Percentiles rank a stretch among this genome's conserved stretches.
Evolutionary conservation across 2,888 invertebrate genomes (phyloP).

Genomic region (Drosophila mercatorum): DNA sequence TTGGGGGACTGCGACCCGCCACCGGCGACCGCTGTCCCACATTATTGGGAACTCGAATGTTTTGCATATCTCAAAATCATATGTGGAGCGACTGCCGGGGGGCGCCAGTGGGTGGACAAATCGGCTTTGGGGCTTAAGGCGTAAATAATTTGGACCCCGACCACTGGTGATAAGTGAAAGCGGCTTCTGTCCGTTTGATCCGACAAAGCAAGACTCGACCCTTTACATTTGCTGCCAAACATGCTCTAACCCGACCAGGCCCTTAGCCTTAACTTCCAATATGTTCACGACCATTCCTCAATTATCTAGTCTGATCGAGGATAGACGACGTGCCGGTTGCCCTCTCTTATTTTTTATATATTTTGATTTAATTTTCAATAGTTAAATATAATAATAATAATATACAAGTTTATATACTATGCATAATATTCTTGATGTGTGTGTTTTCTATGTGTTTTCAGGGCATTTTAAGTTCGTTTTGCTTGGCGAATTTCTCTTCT

Average conservation of each 20-base stretch:
- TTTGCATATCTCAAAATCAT: conserved; percentile 46
- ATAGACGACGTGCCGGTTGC: no score
- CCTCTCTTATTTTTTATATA: background rate
- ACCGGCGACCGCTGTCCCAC: conserved; percentile 26
- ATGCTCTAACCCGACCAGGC: conserved; percentile 3
- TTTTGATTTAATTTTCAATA: background rate
- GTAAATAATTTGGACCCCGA: conserved; percentile 76
- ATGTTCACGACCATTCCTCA: background rate
- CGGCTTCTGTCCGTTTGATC: conserved; percentile 61
- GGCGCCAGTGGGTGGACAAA: conserved; percentile 48
- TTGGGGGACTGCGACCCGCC: conserved; percentile 31
- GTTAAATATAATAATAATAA: background rate
- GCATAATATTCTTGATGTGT: background rate
- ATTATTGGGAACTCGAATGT: conserved; percentile 26
- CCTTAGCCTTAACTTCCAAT: background rate
- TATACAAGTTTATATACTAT: no score
- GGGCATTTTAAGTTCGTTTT: conserved; percentile 30
- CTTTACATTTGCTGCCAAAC: conserved; percentile 38
- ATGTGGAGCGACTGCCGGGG: conserved; percentile 15
- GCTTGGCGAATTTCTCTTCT: conserved; percentile 2
- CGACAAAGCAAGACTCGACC: conserved; percentile 42
- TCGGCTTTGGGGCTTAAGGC: conserved; percentile 78
- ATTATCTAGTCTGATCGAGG: background rate
- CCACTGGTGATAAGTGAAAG: conserved; percentile 69
- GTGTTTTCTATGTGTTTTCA: background rate